Percentiles rank a stretch among this genome's conserved stretches.
Conservation (phyloP, 1,140 invertebrate species). For the Varroa destructor region DNA sequence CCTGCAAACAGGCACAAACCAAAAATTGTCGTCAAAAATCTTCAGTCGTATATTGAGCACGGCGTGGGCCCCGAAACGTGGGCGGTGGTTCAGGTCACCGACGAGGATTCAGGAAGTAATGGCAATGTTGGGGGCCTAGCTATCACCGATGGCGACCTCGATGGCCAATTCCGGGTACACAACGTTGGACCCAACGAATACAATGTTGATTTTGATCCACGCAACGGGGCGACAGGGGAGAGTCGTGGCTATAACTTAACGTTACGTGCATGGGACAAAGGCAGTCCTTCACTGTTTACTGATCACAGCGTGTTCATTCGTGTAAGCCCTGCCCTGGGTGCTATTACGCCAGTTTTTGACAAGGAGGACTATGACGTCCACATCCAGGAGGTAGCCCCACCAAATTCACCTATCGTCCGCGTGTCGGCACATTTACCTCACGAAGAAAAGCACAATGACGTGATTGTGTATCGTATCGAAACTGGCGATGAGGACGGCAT, state of each 20-base stretch:
- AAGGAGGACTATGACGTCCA: conserved; percentile 72
- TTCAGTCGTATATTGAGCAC: conserved; percentile 57
- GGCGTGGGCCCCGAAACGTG: conserved; percentile 69
- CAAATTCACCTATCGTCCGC: conserved; percentile 70
- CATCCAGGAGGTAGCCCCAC: conserved; percentile 70
- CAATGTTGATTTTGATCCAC: conserved; percentile 39
- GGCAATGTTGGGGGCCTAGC: conserved; percentile 67
- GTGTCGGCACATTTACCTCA: conserved; percentile 73
- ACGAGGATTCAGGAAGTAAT: conserved; percentile 56
- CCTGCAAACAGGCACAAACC: conserved; percentile 75
- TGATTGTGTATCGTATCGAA: conserved; percentile 73
- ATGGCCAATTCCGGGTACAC: conserved; percentile 64
- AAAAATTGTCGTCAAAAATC: conserved; percentile 61
- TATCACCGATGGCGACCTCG: conserved; percentile 72
- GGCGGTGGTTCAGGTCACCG: conserved; percentile 69
- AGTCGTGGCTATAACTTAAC: conserved; percentile 72
- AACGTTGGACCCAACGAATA: conserved; percentile 39
- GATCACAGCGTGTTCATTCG: conserved; percentile 41
- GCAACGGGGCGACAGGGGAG: conserved; percentile 54
- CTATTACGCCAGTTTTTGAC: conserved; percentile 58
- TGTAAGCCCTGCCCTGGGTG: conserved; percentile 43
- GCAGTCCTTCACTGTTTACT: conserved; percentile 51
- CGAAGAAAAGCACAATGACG: conserved; percentile 57
- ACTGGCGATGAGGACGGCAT: conserved; percentile 77
- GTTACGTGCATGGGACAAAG: conserved; percentile 64